phyloP scores from a whole-genome alignment of 2,797 vertebrate species.

The Vespertilio murinus region DNA sequence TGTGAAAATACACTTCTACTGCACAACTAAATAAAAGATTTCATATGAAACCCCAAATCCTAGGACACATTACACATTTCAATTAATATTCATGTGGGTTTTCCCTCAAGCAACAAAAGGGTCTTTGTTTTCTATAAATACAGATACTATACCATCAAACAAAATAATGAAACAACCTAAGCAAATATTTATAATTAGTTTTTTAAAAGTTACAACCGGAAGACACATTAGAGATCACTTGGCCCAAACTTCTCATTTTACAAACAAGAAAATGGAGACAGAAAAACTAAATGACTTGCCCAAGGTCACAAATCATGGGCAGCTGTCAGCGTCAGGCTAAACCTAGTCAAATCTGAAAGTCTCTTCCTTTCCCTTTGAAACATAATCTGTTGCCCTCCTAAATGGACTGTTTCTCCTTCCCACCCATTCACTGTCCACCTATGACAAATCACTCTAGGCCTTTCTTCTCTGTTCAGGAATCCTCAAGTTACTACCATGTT shows the following conservation, averaged over 20 bases:
- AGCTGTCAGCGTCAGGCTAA: constrained; percentile 47
- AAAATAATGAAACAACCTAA: constrained; percentile 27
- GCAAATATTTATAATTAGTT: constrained; percentile 19
- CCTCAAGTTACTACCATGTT: background rate
- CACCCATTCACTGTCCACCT: background rate
- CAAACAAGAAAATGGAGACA: constrained; percentile 38
- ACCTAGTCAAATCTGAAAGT: constrained; percentile 20
- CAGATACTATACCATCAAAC: background rate
- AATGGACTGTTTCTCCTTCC: constrained; percentile 11
- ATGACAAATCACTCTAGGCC: constrained; percentile 47
- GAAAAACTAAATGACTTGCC: constrained; percentile 59
- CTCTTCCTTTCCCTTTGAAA: constrained; percentile 69
- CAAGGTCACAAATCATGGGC: constrained; percentile 63
- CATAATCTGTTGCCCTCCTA: constrained; percentile 40
- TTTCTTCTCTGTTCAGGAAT: constrained; percentile 34
- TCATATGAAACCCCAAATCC: background rate
- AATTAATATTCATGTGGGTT: background rate
- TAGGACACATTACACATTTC: background rate
- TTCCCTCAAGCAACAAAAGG: background rate
- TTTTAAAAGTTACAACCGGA: background rate
- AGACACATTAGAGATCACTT: constrained; percentile 45
- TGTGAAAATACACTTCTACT: background rate
- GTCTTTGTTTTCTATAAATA: background rate
- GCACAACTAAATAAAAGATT: background rate
- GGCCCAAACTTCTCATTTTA: constrained; percentile 46